Conservation (phyloP, 2,113 vertebrate species). For the Columba livia region DNA sequence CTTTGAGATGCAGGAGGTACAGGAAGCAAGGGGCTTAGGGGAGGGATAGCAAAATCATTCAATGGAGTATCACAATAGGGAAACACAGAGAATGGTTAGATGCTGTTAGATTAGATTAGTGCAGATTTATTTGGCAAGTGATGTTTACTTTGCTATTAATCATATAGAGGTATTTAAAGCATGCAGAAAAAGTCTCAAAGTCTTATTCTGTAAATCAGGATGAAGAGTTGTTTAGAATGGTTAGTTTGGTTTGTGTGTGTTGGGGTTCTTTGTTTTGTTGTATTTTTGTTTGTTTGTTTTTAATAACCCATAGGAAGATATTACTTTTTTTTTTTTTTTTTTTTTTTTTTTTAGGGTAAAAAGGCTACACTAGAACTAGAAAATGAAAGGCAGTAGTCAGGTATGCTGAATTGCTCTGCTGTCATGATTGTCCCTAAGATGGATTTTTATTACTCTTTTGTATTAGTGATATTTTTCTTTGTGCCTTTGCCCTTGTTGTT, state of each 20-base stretch:
- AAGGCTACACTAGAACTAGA: background rate
- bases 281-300: background rate
- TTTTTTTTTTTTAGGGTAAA: background rate
- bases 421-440: background rate
- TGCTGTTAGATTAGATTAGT: constrained; percentile 55
- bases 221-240: background rate
- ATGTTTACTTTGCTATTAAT: constrained; percentile 29
- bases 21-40: constrained; percentile 15
- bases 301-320: background rate
- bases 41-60: constrained; percentile 11
- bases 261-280: too few relatives aligned
- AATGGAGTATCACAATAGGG: constrained; percentile 10
- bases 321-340: too few relatives aligned
- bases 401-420: background rate
- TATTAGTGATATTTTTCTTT: background rate
- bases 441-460: background rate
- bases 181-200: background rate
- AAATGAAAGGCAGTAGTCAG: background rate
- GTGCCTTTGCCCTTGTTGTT: background rate
- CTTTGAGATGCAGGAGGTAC: constrained; percentile 56
- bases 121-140: constrained; percentile 18
- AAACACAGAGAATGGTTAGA: background rate
- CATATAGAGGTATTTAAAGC: background rate
- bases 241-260: background rate
- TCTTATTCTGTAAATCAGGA: background rate